These are phyloP conservation scores for Drosophila subpulchrella DNA, from an alignment of 1,140 invertebrate genomes.

Conservation along the genomic window DNA sequence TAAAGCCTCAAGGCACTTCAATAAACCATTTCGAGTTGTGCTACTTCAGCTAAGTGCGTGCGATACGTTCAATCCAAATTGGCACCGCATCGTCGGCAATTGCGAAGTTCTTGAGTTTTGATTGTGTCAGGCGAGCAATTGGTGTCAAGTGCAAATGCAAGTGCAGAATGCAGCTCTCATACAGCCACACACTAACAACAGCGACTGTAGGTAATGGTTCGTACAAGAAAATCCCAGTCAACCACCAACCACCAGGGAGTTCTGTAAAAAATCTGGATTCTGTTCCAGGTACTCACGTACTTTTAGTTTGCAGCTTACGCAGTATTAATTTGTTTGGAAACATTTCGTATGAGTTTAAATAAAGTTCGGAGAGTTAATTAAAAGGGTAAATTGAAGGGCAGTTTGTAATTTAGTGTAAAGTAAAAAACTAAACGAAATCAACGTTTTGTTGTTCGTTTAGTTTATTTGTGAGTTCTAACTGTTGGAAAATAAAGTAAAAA, in stretches of 20 bases:
- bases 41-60: slow-evolving; percentile 19
- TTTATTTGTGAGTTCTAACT: background rate
- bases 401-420: too few relatives aligned
- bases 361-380: background rate
- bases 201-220: slow-evolving; percentile 64
- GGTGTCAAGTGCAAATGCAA: slow-evolving; percentile 42
- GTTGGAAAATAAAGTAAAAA: background rate
- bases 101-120: slow-evolving; percentile 29
- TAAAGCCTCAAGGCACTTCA: background rate
- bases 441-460: background rate
- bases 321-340: slow-evolving; percentile 18
- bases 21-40: slow-evolving; percentile 6
- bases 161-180: slow-evolving; percentile 50
- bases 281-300: slow-evolving; percentile 23
- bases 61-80: slow-evolving; percentile 23
- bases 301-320: slow-evolving; percentile 29
- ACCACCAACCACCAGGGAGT: slow-evolving; percentile 25
- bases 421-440: too few relatives aligned
- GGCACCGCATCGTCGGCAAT: slow-evolving; percentile 36
- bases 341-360: slow-evolving; percentile 21
- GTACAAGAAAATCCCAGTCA: slow-evolving; percentile 18
- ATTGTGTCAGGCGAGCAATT: slow-evolving; percentile 60
- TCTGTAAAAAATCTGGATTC: slow-evolving; percentile 19
- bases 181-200: slow-evolving; percentile 55
- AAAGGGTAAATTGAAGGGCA: background rate